phyloP scores from a whole-genome alignment of 2,888 invertebrate genomes.

The Luperina testacea region DNA sequence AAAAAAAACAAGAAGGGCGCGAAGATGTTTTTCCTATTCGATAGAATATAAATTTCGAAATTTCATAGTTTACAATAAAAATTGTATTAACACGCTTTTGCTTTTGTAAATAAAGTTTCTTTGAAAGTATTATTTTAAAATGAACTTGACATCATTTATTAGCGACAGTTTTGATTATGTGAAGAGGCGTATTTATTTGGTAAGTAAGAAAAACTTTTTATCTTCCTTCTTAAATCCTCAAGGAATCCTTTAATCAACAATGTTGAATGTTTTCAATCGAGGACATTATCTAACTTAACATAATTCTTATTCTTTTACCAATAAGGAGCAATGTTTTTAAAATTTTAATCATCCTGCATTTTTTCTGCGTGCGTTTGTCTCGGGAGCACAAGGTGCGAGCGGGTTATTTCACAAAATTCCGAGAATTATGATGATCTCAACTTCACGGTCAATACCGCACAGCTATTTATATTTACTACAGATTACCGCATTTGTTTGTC shows the following conservation, averaged over 20 bases:
- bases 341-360: neutral
- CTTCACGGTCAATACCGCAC: conserved; percentile 50
- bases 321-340: neutral
- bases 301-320: neutral
- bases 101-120: conserved; percentile 31
- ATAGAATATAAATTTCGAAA: conserved; percentile 41
- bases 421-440: conserved; percentile 80
- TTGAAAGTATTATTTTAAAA: conserved; percentile 53
- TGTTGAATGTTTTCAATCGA: neutral
- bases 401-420: conserved; percentile 69
- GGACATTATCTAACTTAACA: neutral
- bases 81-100: neutral
- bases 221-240: neutral
- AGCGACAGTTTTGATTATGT: conserved; percentile 74
- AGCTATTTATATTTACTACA: conserved; percentile 29
- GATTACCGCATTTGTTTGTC: conserved; percentile 44
- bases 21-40: conserved; percentile 56
- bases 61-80: conserved; percentile 13
- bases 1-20: conserved; percentile 44
- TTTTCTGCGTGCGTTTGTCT: neutral
- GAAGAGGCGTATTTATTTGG: conserved; percentile 80
- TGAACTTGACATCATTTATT: conserved; percentile 73
- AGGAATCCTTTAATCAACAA: neutral
- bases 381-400: conserved; percentile 2
- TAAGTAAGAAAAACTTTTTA: conserved; percentile 68